Evolutionary conservation across 2,797 vertebrate genomes (phyloP), one percentile per base, ranked within the genome.

Genomic region (Neosalanx taihuensis): DNA sequence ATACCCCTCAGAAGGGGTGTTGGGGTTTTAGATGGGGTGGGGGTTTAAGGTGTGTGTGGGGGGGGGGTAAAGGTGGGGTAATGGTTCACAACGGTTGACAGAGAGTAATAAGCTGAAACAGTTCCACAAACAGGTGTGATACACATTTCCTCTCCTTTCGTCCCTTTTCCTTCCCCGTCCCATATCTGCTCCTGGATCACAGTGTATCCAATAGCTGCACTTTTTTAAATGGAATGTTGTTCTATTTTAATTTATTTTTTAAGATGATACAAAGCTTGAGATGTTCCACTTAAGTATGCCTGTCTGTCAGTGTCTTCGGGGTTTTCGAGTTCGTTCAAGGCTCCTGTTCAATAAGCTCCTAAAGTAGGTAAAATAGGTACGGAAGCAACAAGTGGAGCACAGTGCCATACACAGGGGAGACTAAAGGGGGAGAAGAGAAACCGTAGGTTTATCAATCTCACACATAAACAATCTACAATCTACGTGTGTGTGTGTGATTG

Each of bases 41-140:
- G 56, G 71, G 86, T 80, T 80, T 64, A 23, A 60, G 26, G 58
- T 37, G 5, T 37, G 35, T 1, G 35, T 37, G 35, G 35, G 35
- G 5, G 6, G 33, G 33, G 33, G 33, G 33, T 37, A 1, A 7
- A 7, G 35, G 41, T 46, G 41, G 41, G 91, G 90, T 91, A 88
- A 90, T 87, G 72, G 31, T 93, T 92, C 92, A 96, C 94, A 93
- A 95, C 49, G 92, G 91, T 90, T 89, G 91, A 95, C 94, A 67
- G 65, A 76, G 93, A 92, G 95, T 91, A 93, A 93, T 91, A 94
- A 92, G 86, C 92, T 92, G 92, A 88, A 94, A 94, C 91, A 90
- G 91, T 93, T 94, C 91, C 91, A 92, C 89, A 91, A 94, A 92
- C 89, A 89, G 89, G 90, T 91, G 89, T 79, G 87, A 89, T 90